Evolutionary conservation across 2,797 vertebrate species (phyloP), one percentile per base, ranked within the genome.

Genomic region (Champsocephalus gunnari): DNA sequence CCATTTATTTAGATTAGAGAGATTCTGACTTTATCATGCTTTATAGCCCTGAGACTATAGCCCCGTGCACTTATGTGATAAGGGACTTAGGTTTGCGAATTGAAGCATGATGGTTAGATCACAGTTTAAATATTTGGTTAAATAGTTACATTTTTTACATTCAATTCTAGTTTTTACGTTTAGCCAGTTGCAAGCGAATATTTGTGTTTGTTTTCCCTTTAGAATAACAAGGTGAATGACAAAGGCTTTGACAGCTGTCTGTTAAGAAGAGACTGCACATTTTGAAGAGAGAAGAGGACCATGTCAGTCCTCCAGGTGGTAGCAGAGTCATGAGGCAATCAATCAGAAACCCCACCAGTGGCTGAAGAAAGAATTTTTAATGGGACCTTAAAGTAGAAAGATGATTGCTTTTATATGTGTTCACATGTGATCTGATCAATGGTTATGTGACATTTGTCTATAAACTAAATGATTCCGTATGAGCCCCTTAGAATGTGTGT

Each of bases 231-330:
- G 47, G 41, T 32, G 19, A 4, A 12, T 4, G 16, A 32, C 0
- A 11, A 44, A 5, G 1, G 28, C 24, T 53, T 1, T 5, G 19
- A 21, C 19, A 50, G 12, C 4, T 12, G 17, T 51, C 59, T 51
- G 24, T 21, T 21, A 65, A 47, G 9, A 8, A 49, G 21, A 72
- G 32, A 1, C 3, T 12, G 7, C 16, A 14, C 17, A 14, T 49
- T 19, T 1, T 67, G 44, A 12, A 24, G 7, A 17, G 24, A 63
- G 13, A 44, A 28, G 41, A 10, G 55, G 12, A 34, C 50, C 17
- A 65, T 12, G 6, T 67, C 24, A n/a, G 60, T 71, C 89, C 91
- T 71, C 76, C 59, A 89, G 91, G 65, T 87, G 89, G 91, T 85
- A 92, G 90, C 85, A 91, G 67, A 87, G 83, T 57, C 71, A 75